Evolutionary conservation across 2,888 invertebrate genomes (phyloP), one percentile per base, ranked within the genome.

Genomic region (Ornithoptera alexandrae): DNA sequence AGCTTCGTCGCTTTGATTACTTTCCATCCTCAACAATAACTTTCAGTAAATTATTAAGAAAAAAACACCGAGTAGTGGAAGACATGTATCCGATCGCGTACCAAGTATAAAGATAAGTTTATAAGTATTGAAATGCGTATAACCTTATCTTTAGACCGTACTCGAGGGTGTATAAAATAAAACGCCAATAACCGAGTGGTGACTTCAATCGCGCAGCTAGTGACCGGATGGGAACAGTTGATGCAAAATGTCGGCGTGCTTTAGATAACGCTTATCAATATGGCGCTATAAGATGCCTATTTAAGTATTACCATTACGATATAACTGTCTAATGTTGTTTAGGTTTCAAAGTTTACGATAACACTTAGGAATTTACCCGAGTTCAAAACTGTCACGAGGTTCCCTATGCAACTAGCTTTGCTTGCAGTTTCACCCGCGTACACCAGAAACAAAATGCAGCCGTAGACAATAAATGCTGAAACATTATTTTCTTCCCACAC

Each of bases 191-290:
- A 61, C 18, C 18, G 15, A n/a, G 7, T n/a, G 6, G 1, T n/a
- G 50, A 59, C 56, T 59, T 15, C 59, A 30, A 60, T 59, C 62
- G 65, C 58, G 58, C 61, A 36, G 61, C 36, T 46, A 20, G 10
- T 65, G 62, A 62, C 58, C 30, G n/a, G 18, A 36, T 60, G 42
- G 20, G 59, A 22, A 53, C 50, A 2, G 60, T 61, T 50, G 42
- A 64, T 30, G 64, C 64, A 63, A 50, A 20, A 50, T 68, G 46
- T 46, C 36, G 63, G 6, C 18, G 8, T 50, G 39, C n/a, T 69
- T 62, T 17, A 65, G 58, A 65, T 65, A 56, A 17, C 57, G 42
- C 61, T 46, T 69, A 65, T 69, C 65, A 57, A 3, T 65, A 58
- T 18, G 20, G 36, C 24, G 30, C 62, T 62, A 65, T 69, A 58